Evolutionary conservation across 2,888 invertebrate genomes (phyloP), one percentile per base, ranked within the genome.

Genomic region (Campaea margaritaria): DNA sequence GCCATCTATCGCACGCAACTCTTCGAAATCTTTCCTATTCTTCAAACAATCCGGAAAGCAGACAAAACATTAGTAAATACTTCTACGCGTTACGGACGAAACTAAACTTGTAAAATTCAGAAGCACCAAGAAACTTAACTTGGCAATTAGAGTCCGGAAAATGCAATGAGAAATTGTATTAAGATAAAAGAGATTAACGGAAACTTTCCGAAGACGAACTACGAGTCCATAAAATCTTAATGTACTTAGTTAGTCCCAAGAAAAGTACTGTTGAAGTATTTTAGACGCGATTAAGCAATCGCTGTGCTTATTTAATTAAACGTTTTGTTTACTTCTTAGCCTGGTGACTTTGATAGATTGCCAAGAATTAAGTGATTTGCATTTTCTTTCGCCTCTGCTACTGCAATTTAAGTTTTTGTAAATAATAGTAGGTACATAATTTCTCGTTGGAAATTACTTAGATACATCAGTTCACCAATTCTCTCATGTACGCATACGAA

Each of bases 291-390:
- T 80, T 77, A 81, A 79, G 79, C 75, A 79, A 81, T 81, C 76
- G 75, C 81, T 81, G 77, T 70, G 68, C 73, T 78, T 74, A 75
- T 83, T 81, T 81, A 82, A 85, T 83, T 83, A 82, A 78, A 81
- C 75, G 79, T 78, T 83, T 82, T 82, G 80, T 81, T 83, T 81
- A 77, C 78, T 57, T 52, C 51, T 15, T 45, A 46, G 50, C 58
- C 50, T 70, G 72, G 68, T 62, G 81, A 83, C 82, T 79, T 82
- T 83, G 83, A 83, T 81, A 76, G 82, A 85, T 83, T 72, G 67
- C 69, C 56, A 58, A 64, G 74, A 76, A 79, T 78, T 72, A 75
- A 74, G 70, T 76, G 73, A 75, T 73, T 72, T 69, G 54, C 57
- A 58, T 68, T 73, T 74, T 62, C 69, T 71, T 72, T 73, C 67